Base-by-base conservation (phyloP, 35 echinoderm and acorn worm genomes). In the Heliocidaris erythrogramma region DNA sequence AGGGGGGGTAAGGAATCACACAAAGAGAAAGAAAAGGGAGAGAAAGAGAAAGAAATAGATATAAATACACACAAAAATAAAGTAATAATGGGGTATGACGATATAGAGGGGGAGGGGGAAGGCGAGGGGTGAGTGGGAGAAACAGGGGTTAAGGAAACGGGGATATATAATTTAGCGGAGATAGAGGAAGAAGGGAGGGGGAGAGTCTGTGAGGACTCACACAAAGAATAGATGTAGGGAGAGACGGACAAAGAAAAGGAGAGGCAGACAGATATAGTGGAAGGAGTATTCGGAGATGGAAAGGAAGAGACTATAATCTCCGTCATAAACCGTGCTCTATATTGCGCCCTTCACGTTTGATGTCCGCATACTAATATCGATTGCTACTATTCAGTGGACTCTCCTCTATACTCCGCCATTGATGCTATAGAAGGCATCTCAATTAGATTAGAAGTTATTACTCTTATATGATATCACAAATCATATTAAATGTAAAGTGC, bases 371-470 rank as follows among this genome's bases (percentile, higher is more conserved):
- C 27, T 78, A 18, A 27, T 78, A 78, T 78, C 65, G 65, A 78
- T 78, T 78, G 65, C 27, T 24, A 0, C 35, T 42, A 42, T 42
- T 42, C 35, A 42, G 35, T 3, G 35, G 3, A 42, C 17, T 78
- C 65, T 21, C 21, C 1, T 78, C 14, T n/a, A 27, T 48, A 35
- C 31, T 9, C 32, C 9, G 32, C 32, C 21, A 90, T 48, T 49
- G 32, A 90, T 90, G 48, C 88, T 27, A 27, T 30, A 49, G 88
- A 90, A 24, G 32, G 9, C 32, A 8, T 90, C 21, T 35, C 32
- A 47, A 49, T 90, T 49, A 90, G 88, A 78, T 78, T 78, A 78
- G n/a, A n/a, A 48, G 88, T 17, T 48, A 90, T 90, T 90, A 48
- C 32, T 92, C 29, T 13, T 30, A 49, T 49, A 32, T 48, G 32